phyloP scores from a whole-genome alignment of 2,113 vertebrate genomes.

The Centropristis striata region DNA sequence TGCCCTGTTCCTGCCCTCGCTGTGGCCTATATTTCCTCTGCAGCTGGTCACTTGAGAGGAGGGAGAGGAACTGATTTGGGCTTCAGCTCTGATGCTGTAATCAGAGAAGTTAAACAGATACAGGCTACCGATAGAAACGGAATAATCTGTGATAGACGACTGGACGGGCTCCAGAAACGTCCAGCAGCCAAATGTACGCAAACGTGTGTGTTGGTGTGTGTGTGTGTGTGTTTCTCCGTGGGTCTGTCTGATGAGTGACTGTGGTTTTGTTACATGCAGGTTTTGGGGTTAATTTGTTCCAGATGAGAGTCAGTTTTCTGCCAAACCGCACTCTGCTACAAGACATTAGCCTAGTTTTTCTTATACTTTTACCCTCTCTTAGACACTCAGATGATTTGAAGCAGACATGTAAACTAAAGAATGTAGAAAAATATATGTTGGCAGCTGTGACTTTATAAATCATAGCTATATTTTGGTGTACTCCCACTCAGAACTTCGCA shows the following conservation, averaged over 20 bases:
- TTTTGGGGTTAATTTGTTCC: slow-evolving; percentile 75
- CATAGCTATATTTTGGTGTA: background rate
- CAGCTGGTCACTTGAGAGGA: slow-evolving; percentile 61
- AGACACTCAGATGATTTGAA: slow-evolving; percentile 11
- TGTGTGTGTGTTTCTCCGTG: slow-evolving; percentile 11
- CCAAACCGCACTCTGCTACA: slow-evolving; percentile 58
- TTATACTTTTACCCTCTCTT: slow-evolving; percentile 8
- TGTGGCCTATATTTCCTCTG: slow-evolving; percentile 61
- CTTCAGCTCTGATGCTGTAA: slow-evolving; percentile 50
- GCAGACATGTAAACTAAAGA: background rate
- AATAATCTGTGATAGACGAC: slow-evolving; percentile 53
- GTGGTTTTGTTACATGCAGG: slow-evolving; percentile 68
- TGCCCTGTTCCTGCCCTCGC: slow-evolving; percentile 35
- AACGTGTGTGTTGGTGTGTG: background rate
- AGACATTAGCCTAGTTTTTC: slow-evolving; percentile 71
- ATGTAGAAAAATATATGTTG: background rate
- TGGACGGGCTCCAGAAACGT: slow-evolving; percentile 43
- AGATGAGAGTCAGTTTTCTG: slow-evolving; percentile 64
- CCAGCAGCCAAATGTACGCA: slow-evolving; percentile 6
- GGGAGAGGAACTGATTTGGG: slow-evolving; percentile 62
- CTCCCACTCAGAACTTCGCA: background rate
- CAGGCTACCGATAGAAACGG: slow-evolving; percentile 45
- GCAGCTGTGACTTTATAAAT: background rate
- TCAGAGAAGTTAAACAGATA: slow-evolving; percentile 68
- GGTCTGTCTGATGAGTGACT: slow-evolving; percentile 44